Percentiles rank a stretch among this genome's conserved stretches.
Evolutionary conservation across 2,113 vertebrate genomes (phyloP).

Genomic region (Puma concolor): DNA sequence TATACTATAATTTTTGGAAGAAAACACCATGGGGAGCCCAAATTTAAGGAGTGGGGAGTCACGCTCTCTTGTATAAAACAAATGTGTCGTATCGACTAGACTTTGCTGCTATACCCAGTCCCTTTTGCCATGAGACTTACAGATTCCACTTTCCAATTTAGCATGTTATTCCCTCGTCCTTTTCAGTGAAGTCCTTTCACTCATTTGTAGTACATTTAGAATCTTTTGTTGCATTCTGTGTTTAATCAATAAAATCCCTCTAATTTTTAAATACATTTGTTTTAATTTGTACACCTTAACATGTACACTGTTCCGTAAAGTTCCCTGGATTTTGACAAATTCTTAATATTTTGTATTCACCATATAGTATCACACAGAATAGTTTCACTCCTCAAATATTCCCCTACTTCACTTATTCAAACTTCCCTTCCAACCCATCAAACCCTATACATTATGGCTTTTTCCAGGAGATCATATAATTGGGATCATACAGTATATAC

Average conservation of each 20-base stretch:
- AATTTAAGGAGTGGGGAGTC: background rate
- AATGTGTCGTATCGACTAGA: background rate
- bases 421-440: background rate
- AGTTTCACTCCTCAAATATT: background rate
- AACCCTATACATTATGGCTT: background rate
- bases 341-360: background rate
- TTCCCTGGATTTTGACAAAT: background rate
- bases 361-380: background rate
- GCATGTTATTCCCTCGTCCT: background rate
- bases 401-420: background rate
- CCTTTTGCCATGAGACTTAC: background rate
- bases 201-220: background rate
- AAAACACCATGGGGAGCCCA: background rate
- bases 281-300: background rate
- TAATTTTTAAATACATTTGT: background rate
- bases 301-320: background rate
- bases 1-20: background rate
- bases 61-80: background rate
- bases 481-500: background rate
- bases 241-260: background rate
- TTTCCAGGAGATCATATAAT: background rate
- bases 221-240: background rate
- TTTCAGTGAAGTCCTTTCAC: background rate
- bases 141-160: background rate
- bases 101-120: background rate